Base-by-base conservation (phyloP, 2,888 invertebrate species). In the Andrena flavipes region DNA sequence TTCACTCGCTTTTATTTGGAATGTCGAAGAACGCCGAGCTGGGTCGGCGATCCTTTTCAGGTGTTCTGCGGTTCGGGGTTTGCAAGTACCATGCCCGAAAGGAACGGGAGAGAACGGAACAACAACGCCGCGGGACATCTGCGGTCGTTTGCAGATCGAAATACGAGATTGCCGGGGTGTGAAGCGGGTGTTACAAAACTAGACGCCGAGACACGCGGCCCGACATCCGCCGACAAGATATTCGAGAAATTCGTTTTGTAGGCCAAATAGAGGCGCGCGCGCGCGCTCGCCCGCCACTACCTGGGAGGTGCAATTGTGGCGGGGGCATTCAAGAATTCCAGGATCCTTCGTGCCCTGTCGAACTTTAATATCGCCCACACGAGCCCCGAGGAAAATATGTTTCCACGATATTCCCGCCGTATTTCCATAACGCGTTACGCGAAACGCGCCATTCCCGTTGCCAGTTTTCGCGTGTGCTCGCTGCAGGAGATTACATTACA, bases 121-220 rank as follows among this genome's bases (percentile, higher is more conserved):
- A 87, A 88, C 84, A 84, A 88, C 88, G 76, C 88, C 77, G 87
- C 85, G 87, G 88, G 88, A 88, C 87, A 87, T 88, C 88, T 87
- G 88, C 82, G 88, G 87, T 86, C 73, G 82, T 73, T 76, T 33
- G 74, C 42, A 88, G 88, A 88, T 88, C 87, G 85, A 87, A 88
- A 85, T 83, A 86, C 79, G 85, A 88, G 87, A 88, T 56, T 83
- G 76, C 62, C 67, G 62, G 56, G 26, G 72, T 69, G 80, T 80
- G 84, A 87, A 85, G 79, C 87, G 74, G 63, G 26, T 71, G 75
- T 80, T 75, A 85, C 81, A 85, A 83, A 85, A 74, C 74, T 80
- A 71, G 70, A 78, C 74, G 78, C 63, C 69, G 63, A 26, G 80
- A 70, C 78, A 85, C 84, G 69, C 68, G 48, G 56, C 59, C 26